Evolutionary conservation across 1,140 invertebrate species (phyloP).

Genomic region (Pemphigus obesinymphae): DNA sequence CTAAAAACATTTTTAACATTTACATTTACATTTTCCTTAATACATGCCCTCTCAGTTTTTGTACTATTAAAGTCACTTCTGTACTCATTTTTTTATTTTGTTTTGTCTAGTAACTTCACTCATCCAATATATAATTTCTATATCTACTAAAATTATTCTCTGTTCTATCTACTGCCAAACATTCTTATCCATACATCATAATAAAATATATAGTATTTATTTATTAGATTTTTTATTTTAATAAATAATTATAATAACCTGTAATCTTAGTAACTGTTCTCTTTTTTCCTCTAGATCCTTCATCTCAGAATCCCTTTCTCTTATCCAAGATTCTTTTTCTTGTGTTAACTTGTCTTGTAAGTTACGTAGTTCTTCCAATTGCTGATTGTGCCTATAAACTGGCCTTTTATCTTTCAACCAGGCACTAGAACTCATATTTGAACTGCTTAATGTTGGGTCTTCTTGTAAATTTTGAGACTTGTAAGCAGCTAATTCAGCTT

Average conservation of each 20-base stretch:
- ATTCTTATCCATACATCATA: too few species aligned
- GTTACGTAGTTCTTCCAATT: slow-evolving; percentile 68
- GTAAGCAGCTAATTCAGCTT: slow-evolving; percentile 60
- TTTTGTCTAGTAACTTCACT: too few species aligned
- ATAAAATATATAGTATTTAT: too few species aligned
- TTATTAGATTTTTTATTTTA: too few species aligned
- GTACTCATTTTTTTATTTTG: too few species aligned
- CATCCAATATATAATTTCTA: too few species aligned
- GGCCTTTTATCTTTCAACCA: slow-evolving; percentile 51
- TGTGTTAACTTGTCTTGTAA: slow-evolving; percentile 71
- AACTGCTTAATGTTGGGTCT: slow-evolving; percentile 24
- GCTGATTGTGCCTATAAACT: slow-evolving; percentile 64
- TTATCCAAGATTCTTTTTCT: slow-evolving; percentile 73
- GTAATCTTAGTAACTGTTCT: slow-evolving; percentile 56
- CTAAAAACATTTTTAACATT: too few species aligned
- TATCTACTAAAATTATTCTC: too few species aligned
- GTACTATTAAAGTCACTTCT: too few species aligned
- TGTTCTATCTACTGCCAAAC: too few species aligned
- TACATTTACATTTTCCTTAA: too few species aligned
- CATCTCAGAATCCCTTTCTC: slow-evolving; percentile 59
- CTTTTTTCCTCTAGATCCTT: slow-evolving; percentile 64
- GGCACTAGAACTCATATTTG: not conserved
- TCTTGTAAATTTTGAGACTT: slow-evolving; percentile 48
- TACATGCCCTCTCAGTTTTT: too few species aligned
- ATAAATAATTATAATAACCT: slow-evolving; percentile 49